phyloP scores from a whole-genome alignment of 1,140 invertebrate species.

The Tachypleus tridentatus region DNA sequence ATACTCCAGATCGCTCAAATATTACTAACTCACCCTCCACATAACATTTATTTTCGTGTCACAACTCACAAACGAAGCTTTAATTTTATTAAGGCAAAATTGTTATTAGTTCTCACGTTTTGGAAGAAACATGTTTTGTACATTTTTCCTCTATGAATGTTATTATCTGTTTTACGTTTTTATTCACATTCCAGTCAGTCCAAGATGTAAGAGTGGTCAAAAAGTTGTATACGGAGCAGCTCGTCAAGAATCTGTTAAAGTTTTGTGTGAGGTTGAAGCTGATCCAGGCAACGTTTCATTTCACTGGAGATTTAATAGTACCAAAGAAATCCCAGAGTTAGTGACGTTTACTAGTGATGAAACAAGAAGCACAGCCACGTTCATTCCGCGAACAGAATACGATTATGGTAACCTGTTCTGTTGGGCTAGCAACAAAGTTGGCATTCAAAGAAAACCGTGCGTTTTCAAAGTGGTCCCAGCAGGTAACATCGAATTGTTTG shows the following conservation, averaged over 20 bases:
- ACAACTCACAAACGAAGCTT: too few species aligned
- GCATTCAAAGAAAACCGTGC: constrained; percentile 27
- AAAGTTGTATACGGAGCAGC: constrained; percentile 70
- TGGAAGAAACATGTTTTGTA: too few species aligned
- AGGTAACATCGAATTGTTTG: constrained; percentile 13
- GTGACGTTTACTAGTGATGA: constrained; percentile 17
- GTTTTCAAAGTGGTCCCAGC: constrained; percentile 28
- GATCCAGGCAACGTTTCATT: constrained; percentile 57
- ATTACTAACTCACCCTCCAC: too few species aligned
- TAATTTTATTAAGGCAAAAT: too few species aligned
- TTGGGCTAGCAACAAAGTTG: constrained; percentile 28
- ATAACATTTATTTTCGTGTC: too few species aligned
- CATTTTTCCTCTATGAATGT: too few species aligned
- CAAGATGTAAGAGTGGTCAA: constrained; percentile 59
- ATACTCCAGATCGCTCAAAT: too few species aligned
- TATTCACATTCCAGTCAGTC: constrained; percentile 51
- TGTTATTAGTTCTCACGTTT: too few species aligned
- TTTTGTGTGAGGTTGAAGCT: constrained; percentile 74
- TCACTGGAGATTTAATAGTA: constrained; percentile 25
- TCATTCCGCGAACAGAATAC: constrained; percentile 21
- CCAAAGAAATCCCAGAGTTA: constrained; percentile 18
- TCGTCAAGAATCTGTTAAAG: constrained; percentile 56
- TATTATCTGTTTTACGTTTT: too few species aligned
- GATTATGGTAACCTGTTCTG: constrained; percentile 27
- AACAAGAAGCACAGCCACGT: constrained; percentile 19